Percentiles rank a stretch among this genome's conserved stretches.
These are phyloP conservation scores for Fistularia tabacaria DNA, from an alignment of 2,797 vertebrate species.

Conservation along the genomic window DNA sequence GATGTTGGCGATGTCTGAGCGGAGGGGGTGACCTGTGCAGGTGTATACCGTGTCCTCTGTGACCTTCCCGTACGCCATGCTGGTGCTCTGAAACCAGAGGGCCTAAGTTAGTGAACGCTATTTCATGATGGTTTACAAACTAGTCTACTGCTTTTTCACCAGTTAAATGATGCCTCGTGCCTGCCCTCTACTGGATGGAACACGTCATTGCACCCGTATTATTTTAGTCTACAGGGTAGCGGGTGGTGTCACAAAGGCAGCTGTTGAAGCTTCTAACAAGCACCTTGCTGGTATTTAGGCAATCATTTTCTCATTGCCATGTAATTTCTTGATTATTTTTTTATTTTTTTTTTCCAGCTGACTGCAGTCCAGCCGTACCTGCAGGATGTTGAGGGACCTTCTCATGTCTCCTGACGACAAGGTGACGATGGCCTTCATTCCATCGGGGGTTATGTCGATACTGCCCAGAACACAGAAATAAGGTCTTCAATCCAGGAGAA, in stretches of 20 bases:
- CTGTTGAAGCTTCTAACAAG: too few relatives aligned
- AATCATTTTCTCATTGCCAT: too few relatives aligned
- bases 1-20: slow-evolving; percentile 93
- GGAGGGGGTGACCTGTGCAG: slow-evolving; percentile 94
- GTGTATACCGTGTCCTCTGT: slow-evolving; percentile 94
- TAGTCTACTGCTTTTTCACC: too few relatives aligned
- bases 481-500: background rate
- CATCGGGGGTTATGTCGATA: slow-evolving; percentile 84
- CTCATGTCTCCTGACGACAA: slow-evolving; percentile 95
- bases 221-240: too few relatives aligned
- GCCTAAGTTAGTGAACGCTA: background rate
- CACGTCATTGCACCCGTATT: too few relatives aligned
- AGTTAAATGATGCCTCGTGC: too few relatives aligned
- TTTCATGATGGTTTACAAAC: too few relatives aligned
- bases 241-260: too few relatives aligned
- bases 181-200: too few relatives aligned
- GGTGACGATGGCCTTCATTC: slow-evolving; percentile 92
- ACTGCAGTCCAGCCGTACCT: slow-evolving; percentile 69
- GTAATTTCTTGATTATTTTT: too few relatives aligned
- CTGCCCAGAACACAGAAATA: slow-evolving; percentile 60
- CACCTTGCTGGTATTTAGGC: too few relatives aligned
- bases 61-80: slow-evolving; percentile 90
- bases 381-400: slow-evolving; percentile 91
- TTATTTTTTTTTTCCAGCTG: too few relatives aligned
- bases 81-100: slow-evolving; percentile 82